Evolutionary conservation across 2,888 invertebrate genomes (phyloP).

Genomic region (Cylloceria caligata): DNA sequence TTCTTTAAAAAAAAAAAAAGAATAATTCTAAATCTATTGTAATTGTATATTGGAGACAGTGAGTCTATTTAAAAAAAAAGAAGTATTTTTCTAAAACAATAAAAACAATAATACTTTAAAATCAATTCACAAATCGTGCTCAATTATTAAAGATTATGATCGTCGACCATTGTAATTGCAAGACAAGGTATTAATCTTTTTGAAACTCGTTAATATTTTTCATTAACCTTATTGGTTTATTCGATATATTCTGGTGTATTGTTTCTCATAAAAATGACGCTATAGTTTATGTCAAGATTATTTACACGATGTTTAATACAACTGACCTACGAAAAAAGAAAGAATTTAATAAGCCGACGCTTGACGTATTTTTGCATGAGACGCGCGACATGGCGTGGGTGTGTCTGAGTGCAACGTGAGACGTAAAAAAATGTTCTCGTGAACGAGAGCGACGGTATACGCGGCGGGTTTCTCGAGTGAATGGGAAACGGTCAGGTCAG

Average conservation of each 20-base stretch:
- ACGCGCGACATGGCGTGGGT: constrained; percentile 1
- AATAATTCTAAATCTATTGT: no score
- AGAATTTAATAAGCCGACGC: not conserved
- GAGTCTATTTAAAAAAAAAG: no score
- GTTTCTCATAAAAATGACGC: no score
- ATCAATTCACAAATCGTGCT: no score
- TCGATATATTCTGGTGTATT: not conserved
- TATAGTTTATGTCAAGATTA: not conserved
- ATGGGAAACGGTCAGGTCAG: constrained; percentile 54
- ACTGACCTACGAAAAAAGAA: constrained; percentile 24
- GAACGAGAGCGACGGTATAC: constrained; percentile 35
- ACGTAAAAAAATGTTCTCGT: constrained; percentile 24
- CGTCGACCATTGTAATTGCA: no score
- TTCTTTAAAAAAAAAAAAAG: no score
- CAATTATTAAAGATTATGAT: no score
- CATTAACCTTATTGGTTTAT: not conserved
- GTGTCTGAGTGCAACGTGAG: constrained; percentile 40
- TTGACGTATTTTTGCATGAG: constrained; percentile 1
- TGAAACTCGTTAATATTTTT: not conserved
- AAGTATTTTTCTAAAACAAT: no score
- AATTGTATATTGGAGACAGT: no score
- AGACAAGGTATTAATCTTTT: no score
- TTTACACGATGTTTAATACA: constrained; percentile 4
- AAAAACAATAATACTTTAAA: no score
- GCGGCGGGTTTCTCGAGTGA: constrained; percentile 39